These are phyloP conservation scores for Crypturellus undulatus DNA, from an alignment of 2,113 vertebrate genomes.

Conservation along the genomic window DNA sequence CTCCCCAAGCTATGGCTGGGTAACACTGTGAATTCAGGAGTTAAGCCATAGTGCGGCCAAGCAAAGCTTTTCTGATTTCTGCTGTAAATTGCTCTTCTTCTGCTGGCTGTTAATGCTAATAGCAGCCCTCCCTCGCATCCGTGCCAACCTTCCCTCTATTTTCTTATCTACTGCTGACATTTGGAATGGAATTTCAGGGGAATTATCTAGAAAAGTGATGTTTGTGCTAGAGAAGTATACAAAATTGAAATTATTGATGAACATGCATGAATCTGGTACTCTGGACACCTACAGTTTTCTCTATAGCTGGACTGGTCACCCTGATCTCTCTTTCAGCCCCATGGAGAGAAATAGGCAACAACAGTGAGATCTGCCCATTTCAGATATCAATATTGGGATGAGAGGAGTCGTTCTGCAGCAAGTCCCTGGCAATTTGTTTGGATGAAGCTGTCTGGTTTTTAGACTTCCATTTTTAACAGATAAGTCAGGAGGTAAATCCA, in stretches of 20 bases:
- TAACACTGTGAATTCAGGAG: neutral
- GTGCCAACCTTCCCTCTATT: neutral
- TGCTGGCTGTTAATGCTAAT: neutral
- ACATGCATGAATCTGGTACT: neutral
- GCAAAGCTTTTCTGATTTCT: neutral
- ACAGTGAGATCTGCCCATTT: neutral
- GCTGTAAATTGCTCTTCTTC: neutral
- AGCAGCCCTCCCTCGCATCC: neutral
- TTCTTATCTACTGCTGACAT: neutral
- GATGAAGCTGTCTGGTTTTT: neutral
- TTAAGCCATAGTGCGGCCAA: neutral
- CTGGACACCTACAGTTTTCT: neutral
- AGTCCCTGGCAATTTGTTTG: neutral
- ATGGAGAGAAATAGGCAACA: neutral
- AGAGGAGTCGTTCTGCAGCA: neutral
- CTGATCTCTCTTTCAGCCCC: neutral
- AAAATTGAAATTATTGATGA: neutral
- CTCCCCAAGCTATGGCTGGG: neutral
- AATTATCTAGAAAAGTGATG: neutral
- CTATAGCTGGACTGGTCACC: neutral
- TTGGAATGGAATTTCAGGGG: neutral
- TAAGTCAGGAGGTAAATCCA: neutral
- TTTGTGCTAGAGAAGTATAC: neutral
- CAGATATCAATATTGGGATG: neutral
- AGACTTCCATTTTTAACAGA: neutral